Evolutionary conservation across 1,140 invertebrate species (phyloP), one percentile per base, ranked within the genome.

Genomic region (Ceratina australensis): DNA sequence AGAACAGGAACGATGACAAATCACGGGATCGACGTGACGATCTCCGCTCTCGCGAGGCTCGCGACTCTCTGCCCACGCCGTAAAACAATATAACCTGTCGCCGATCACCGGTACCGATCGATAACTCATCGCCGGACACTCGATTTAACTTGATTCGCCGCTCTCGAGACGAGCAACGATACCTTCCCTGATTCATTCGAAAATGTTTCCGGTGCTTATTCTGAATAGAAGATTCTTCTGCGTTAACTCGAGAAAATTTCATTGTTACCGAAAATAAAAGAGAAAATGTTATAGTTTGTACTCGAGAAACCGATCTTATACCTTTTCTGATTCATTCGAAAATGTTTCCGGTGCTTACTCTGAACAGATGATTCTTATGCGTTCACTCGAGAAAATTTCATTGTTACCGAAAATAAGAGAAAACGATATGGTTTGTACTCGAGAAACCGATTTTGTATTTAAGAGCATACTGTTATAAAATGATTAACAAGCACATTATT

Each of bases 1-100:
- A 79, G 74, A 68, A 82, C 82, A 81, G 83, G 79, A 86, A 82
- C 79, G 86, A 87, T 87, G 84, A 88, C 86, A 88, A 87, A 88
- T 87, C 85, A 49, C 33, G 33, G 49, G 49, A 24, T 16, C 24
- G 16, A 26, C 72, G 28, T 33, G 86, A 82, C 83, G 80, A 16
- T 60, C 42, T 49, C 78, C 33, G 33, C 33, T 42, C 33, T 75
- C 74, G 73, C 80, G n/a, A n/a, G 66, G 78, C 20, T 66, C 64
- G 64, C 54, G 69, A 72, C 56, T 72, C 67, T 69, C 33, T 42
- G 67, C 42, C 68, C 74, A 72, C 74, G 63, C 66, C 59, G 56
- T 69, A 63, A 80, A 75, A 83, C 82, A 83, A 83, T 83, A 83
- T 83, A 82, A 83, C 82, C 82, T 83, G 81, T 83, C 82, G 64